Evolutionary conservation across 92 coral and sea anemone genomes (phyloP).

Genomic region (Pocillopora grandis): DNA sequence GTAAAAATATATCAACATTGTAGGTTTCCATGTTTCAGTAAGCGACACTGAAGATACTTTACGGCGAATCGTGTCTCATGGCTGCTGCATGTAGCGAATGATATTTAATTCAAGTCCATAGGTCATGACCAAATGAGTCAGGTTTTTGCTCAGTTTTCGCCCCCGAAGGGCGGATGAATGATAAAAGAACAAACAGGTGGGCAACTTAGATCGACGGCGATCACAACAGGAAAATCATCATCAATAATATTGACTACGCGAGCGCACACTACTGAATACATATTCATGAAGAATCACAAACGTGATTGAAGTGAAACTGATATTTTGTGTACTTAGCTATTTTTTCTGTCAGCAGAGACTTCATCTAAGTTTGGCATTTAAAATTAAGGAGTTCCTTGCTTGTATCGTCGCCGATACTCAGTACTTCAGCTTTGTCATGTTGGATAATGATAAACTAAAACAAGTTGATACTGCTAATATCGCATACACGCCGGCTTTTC

Average conservation of each 20-base stretch:
- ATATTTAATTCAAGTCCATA: background rate
- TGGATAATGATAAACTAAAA: too few species aligned
- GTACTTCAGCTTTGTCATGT: background rate
- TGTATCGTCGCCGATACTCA: background rate
- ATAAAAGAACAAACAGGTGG: background rate
- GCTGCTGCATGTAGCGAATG: background rate
- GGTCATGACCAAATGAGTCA: background rate
- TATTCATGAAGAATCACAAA: background rate
- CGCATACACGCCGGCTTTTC: background rate
- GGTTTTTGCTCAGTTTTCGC: slow-evolving; percentile 1
- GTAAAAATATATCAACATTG: background rate
- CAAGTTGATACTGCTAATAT: too few species aligned
- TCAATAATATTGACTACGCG: background rate
- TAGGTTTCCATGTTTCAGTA: background rate
- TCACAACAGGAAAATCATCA: background rate
- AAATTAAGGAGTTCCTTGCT: background rate
- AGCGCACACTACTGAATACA: background rate
- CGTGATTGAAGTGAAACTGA: background rate
- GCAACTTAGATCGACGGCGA: background rate
- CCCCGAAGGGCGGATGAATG: slow-evolving; percentile 6
- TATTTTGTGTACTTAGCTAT: background rate
- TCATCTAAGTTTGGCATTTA: background rate
- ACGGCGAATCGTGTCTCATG: background rate
- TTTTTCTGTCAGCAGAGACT: background rate
- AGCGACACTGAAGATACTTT: background rate